Conservation (phyloP, 2,113 vertebrate species). For the Rousettus leschenaultii region DNA sequence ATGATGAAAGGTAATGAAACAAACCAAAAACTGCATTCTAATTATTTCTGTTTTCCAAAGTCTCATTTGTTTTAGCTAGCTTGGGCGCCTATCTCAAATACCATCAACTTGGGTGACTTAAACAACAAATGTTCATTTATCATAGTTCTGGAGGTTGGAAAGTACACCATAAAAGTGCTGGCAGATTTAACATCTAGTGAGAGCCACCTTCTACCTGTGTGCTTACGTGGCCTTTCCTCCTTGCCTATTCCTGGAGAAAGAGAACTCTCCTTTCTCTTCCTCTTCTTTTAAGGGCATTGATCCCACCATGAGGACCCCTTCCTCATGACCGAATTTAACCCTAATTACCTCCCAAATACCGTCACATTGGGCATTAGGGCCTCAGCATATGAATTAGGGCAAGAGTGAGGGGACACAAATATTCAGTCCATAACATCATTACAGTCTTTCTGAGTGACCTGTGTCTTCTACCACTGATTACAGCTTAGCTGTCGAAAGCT, state of each 20-base stretch:
- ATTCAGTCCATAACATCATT: not conserved
- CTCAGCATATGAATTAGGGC: not conserved
- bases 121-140: not conserved
- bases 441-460: not conserved
- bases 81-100: not conserved
- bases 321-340: not conserved
- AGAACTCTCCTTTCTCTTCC: not conserved
- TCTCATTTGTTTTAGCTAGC: not conserved
- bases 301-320: not conserved
- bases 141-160: not conserved
- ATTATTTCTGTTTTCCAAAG: not conserved
- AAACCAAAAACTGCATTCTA: not conserved
- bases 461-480: not conserved
- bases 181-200: not conserved
- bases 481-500: not conserved
- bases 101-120: not conserved
- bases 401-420: fast-evolving
- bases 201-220: not conserved
- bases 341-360: not conserved
- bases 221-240: not conserved
- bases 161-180: not conserved
- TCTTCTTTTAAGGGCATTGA: not conserved
- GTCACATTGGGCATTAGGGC: not conserved
- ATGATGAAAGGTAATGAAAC: not conserved
- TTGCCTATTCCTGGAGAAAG: not conserved